Evolutionary conservation across 2,113 vertebrate species (phyloP).

Genomic region (Prionailurus viverrinus): DNA sequence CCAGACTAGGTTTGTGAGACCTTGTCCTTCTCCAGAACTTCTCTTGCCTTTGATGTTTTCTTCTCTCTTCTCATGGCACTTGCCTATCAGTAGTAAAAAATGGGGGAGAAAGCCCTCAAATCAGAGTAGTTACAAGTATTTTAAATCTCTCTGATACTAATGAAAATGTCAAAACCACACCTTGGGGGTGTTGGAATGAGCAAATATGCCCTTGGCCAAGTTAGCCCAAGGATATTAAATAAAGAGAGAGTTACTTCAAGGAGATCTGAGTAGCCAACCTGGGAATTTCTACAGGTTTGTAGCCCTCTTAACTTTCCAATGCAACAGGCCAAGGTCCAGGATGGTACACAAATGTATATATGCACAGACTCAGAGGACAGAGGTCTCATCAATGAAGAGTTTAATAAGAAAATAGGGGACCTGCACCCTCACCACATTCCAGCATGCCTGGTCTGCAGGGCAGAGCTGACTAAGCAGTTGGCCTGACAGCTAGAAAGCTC

Average conservation of each 20-base stretch:
- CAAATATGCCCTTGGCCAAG: not conserved
- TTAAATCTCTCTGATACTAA: not conserved
- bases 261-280: not conserved
- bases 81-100: not conserved
- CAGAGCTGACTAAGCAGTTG: constrained; percentile 46
- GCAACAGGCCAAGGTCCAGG: not conserved
- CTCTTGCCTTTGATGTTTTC: not conserved
- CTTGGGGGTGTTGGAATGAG: not conserved
- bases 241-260: not conserved
- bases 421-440: not conserved
- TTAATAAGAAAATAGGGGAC: accelerated
- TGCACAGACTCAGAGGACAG: not conserved
- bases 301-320: not conserved
- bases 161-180: not conserved
- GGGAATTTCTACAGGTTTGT: not conserved
- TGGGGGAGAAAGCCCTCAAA: not conserved
- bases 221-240: not conserved
- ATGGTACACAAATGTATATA: not conserved
- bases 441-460: not conserved
- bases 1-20: not conserved
- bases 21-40: not conserved
- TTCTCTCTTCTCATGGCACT: not conserved
- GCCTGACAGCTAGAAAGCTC: not conserved
- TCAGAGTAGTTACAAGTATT: not conserved
- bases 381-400: not conserved